phyloP scores from a whole-genome alignment of 2,113 vertebrate genomes.

The Psittacula cyanocephala region DNA sequence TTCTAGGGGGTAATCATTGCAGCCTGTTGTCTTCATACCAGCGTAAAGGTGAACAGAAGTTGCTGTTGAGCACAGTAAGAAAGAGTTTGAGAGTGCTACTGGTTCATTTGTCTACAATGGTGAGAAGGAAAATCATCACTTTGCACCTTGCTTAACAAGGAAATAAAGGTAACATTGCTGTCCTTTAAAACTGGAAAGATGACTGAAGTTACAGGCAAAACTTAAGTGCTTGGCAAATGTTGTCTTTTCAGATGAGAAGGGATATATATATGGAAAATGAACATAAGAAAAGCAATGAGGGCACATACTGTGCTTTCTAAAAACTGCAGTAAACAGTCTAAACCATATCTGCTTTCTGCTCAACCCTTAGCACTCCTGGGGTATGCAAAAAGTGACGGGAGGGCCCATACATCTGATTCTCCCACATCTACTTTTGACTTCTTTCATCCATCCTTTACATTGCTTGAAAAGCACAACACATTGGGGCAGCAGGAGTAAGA shows the following conservation, averaged over 20 bases:
- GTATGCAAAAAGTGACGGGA: not conserved
- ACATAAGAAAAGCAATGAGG: not conserved
- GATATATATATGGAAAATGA: not conserved
- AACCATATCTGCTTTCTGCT: not conserved
- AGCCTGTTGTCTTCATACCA: not conserved
- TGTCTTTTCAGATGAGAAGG: not conserved
- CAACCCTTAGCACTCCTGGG: not conserved
- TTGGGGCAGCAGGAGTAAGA: not conserved
- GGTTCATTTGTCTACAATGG: not conserved
- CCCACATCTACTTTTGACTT: not conserved
- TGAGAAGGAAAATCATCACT: not conserved
- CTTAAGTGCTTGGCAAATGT: not conserved
- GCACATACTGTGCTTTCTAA: not conserved
- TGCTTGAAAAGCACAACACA: not conserved
- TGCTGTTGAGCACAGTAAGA: not conserved
- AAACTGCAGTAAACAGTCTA: not conserved
- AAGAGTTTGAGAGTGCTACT: not conserved
- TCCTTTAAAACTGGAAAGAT: not conserved
- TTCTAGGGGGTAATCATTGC: not conserved
- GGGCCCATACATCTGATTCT: not conserved
- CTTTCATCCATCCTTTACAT: not conserved
- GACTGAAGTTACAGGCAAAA: not conserved
- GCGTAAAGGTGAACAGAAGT: not conserved
- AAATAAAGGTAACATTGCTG: not conserved
- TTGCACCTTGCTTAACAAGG: not conserved